These are phyloP conservation scores for Gobiocypris rarus DNA, from an alignment of 2,113 vertebrate genomes.

Conservation along the genomic window DNA sequence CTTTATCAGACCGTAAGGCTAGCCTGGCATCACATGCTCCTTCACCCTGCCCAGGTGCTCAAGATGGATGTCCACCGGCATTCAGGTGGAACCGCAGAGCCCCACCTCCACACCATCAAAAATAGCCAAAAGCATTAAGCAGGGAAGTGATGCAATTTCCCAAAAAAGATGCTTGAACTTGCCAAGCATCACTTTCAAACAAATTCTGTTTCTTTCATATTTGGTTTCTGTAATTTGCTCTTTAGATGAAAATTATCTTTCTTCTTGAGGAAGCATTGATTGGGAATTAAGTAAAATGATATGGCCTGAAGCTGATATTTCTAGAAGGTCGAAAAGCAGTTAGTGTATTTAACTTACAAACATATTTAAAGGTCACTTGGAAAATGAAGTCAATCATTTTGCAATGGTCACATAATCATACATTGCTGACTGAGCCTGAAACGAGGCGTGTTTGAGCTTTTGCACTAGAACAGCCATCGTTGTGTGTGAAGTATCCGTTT, in stretches of 20 bases:
- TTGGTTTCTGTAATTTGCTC: conserved; percentile 48
- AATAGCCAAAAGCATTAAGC: conserved; percentile 45
- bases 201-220: conserved; percentile 41
- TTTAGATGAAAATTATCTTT: conserved; percentile 31
- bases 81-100: conserved; percentile 67
- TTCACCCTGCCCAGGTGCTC: conserved; percentile 57
- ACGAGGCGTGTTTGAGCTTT: background rate
- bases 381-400: conserved; percentile 27
- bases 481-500: conserved; percentile 34
- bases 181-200: conserved; percentile 10
- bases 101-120: conserved; percentile 49
- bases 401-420: conserved; percentile 33
- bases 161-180: background rate
- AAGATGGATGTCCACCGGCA: conserved; percentile 64
- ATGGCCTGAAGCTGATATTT: conserved; percentile 45
- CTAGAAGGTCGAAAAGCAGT: conserved; percentile 44
- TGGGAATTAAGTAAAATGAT: background rate
- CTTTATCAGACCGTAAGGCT: conserved; percentile 66
- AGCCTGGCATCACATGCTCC: conserved; percentile 56
- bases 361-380: conserved; percentile 51
- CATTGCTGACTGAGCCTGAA: conserved; percentile 46
- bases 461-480: background rate
- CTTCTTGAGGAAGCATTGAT: conserved; percentile 44
- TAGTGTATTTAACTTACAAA: conserved; percentile 53
- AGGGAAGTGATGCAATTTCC: conserved; percentile 25